Conservation (phyloP, 1,140 invertebrate genomes). For the Pseudomyrmex pallidus region DNA sequence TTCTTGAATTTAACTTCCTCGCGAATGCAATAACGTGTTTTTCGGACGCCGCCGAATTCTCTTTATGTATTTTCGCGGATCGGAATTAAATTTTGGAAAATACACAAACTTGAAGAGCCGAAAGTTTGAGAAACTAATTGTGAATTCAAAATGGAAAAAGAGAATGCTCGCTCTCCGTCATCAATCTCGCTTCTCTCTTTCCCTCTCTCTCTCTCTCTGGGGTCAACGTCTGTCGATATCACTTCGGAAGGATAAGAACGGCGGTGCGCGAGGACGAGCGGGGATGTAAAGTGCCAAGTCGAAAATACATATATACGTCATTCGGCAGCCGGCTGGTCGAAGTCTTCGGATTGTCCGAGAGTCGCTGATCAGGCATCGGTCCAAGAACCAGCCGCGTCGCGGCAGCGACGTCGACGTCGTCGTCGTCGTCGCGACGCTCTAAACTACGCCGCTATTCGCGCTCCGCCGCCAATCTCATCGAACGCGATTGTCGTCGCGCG, state of each 20-base stretch:
- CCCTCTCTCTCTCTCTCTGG: conserved; percentile 21
- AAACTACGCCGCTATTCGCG: conserved; percentile 21
- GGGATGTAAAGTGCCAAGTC: conserved; percentile 68
- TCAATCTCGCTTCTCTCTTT: background rate
- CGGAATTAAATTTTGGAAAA: background rate
- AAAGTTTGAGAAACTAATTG: background rate
- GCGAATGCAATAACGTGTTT: background rate
- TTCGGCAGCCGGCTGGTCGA: conserved; percentile 65
- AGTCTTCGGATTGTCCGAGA: conserved; percentile 79
- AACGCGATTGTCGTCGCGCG: conserved; percentile 9
- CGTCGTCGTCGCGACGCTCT: conserved; percentile 47
- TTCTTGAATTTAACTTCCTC: no score
- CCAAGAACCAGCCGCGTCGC: conserved; percentile 71
- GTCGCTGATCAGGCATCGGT: conserved; percentile 79
- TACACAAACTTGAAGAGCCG: no score
- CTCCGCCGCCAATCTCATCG: conserved; percentile 21
- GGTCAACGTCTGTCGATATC: conserved; percentile 66
- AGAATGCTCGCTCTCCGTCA: background rate
- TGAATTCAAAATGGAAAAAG: background rate
- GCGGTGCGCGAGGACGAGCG: background rate
- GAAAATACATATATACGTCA: conserved; percentile 79
- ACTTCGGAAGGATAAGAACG: conserved; percentile 11
- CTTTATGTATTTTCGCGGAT: background rate
- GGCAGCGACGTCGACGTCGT: conserved; percentile 5
- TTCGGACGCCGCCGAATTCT: background rate